Percentiles rank a stretch among this genome's conserved stretches.
Conservation (phyloP, 2,113 vertebrate genomes). For the Ciconia boyciana region DNA sequence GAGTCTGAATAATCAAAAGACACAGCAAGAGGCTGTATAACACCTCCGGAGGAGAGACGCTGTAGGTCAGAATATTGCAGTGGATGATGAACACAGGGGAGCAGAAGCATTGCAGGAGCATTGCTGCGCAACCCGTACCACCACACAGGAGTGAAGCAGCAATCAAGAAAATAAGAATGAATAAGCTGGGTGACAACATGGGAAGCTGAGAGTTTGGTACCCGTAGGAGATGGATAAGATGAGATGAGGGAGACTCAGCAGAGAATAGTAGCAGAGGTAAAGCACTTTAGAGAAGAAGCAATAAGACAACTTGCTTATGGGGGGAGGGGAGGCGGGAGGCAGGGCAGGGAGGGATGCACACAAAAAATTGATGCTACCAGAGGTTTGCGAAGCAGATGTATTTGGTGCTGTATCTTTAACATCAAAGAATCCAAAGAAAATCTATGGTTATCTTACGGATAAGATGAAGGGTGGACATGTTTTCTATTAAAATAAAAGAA, state of each 20-base stretch:
- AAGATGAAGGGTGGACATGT: background rate
- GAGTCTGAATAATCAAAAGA: background rate
- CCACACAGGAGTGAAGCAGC: background rate
- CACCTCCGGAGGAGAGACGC: background rate
- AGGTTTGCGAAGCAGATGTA: background rate
- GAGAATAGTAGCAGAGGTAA: background rate
- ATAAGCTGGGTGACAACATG: background rate
- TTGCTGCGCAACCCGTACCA: background rate
- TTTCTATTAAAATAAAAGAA: background rate
- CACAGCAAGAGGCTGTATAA: background rate
- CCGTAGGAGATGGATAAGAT: background rate
- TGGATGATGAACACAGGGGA: background rate
- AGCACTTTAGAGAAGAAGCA: background rate
- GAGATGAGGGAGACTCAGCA: background rate
- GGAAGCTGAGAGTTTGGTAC: background rate
- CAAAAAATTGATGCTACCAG: background rate
- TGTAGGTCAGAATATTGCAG: background rate
- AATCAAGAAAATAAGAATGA: background rate
- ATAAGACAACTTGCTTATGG: background rate
- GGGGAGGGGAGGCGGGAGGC: too few relatives aligned
- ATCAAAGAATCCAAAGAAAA: background rate
- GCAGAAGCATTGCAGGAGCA: background rate
- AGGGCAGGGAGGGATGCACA: background rate
- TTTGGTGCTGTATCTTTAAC: background rate
- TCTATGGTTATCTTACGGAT: background rate